A percentile compares a stretch with the other conserved stretches of the same genome.
Conservation (phyloP, 2,888 invertebrate species). For the Aporophyla nigra region DNA sequence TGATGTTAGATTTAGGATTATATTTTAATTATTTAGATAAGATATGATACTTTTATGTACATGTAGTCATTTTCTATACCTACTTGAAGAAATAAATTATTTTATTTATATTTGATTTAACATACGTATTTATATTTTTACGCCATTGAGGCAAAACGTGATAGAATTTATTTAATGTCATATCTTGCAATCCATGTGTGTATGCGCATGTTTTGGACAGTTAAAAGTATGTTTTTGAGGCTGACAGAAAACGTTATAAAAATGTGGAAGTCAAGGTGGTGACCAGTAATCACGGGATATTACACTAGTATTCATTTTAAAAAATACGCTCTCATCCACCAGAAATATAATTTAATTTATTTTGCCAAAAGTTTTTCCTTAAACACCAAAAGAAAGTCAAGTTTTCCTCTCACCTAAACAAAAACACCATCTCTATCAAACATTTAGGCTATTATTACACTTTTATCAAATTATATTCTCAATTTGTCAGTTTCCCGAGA, state of each 20-base stretch:
- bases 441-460: slow-evolving; percentile 11
- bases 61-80: no score
- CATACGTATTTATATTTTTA: no score
- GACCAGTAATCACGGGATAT: background rate
- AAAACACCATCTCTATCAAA: slow-evolving; percentile 3
- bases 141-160: no score
- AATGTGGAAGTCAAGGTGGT: background rate
- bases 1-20: background rate
- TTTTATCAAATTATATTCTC: slow-evolving; percentile 33
- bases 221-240: background rate
- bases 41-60: no score
- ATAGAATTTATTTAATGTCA: no score
- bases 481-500: slow-evolving; percentile 13
- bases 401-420: background rate
- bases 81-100: no score
- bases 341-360: background rate
- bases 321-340: rapidly evolving
- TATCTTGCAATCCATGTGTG: no score
- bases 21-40: background rate
- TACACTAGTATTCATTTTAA: background rate
- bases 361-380: no score
- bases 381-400: background rate
- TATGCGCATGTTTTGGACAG: no score
- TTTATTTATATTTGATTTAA: no score
- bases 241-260: background rate